phyloP scores from a whole-genome alignment of 2,888 invertebrate species.

The Drosophila meridionalis region DNA sequence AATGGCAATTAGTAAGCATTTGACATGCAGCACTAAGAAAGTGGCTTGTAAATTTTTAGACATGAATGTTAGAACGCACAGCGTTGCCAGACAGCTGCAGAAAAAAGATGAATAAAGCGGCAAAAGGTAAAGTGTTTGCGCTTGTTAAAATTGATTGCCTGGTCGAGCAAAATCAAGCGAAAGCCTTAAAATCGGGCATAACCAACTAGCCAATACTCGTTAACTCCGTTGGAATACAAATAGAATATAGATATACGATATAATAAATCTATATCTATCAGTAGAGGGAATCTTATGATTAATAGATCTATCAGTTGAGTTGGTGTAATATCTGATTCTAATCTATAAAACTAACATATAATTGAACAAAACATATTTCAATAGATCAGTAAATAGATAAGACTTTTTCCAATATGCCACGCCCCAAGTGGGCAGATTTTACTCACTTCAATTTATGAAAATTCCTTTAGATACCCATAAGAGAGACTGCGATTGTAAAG shows the following conservation, averaged over 20 bases:
- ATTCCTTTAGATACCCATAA: too few relatives aligned
- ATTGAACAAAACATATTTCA: too few relatives aligned
- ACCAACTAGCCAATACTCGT: not conserved
- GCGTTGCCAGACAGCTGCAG: slow-evolving; percentile 23
- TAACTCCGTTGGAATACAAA: not conserved
- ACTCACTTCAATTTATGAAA: too few relatives aligned
- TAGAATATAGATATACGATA: not conserved
- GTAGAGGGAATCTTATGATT: too few relatives aligned
- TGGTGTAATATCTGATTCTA: too few relatives aligned
- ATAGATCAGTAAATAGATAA: too few relatives aligned
- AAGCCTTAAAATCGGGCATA: not conserved
- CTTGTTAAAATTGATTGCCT: slow-evolving; percentile 76
- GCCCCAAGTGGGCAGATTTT: too few relatives aligned
- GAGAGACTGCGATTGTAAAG: too few relatives aligned
- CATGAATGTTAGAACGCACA: slow-evolving; percentile 40
- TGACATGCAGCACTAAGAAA: slow-evolving; percentile 17
- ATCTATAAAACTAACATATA: too few relatives aligned
- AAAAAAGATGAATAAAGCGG: not conserved
- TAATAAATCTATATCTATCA: too few relatives aligned
- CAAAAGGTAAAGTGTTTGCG: slow-evolving; percentile 14
- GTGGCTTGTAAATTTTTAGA: slow-evolving; percentile 14
- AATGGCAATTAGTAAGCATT: slow-evolving; percentile 27
- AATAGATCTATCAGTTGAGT: too few relatives aligned
- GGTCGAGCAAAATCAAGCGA: slow-evolving; percentile 7
- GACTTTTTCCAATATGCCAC: too few relatives aligned